Conservation (phyloP, 2,888 invertebrate genomes). For the Cremastinae sp. region DNA sequence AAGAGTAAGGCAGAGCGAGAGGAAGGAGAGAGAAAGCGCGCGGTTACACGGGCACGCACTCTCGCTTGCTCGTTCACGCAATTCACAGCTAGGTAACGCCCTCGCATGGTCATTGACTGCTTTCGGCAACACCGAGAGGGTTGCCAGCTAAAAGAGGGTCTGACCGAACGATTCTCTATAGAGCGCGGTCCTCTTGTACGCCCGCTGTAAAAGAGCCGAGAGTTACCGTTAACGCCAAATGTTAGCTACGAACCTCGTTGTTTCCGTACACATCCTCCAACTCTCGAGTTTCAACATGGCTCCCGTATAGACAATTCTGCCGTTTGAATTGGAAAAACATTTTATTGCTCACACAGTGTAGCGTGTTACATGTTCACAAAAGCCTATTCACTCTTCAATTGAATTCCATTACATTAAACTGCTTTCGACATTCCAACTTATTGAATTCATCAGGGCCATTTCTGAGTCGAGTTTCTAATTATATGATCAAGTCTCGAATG, state of each 20-base stretch:
- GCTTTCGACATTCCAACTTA: neutral
- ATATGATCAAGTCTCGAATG: too few relatives aligned
- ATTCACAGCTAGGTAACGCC: constrained; percentile 46
- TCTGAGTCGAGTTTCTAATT: neutral
- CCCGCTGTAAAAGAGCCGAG: constrained; percentile 52
- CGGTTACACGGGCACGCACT: constrained; percentile 21
- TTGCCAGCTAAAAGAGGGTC: constrained; percentile 36
- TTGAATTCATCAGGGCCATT: neutral
- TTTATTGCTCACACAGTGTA: constrained; percentile 5
- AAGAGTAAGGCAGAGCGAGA: constrained; percentile 45
- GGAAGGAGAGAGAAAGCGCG: constrained; percentile 39
- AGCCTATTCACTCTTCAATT: neutral
- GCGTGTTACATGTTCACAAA: neutral
- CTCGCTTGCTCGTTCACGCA: constrained; percentile 43
- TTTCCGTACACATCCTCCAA: constrained; percentile 33
- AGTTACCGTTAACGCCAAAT: constrained; percentile 57
- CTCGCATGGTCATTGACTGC: constrained; percentile 45
- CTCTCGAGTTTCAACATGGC: neutral
- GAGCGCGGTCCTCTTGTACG: constrained; percentile 21
- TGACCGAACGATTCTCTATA: constrained; percentile 28
- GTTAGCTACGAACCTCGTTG: constrained; percentile 41
- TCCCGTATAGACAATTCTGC: constrained; percentile 3
- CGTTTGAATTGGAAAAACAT: constrained; percentile 25
- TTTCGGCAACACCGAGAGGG: constrained; percentile 50
- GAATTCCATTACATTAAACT: neutral